Base-by-base conservation (phyloP, 1,140 invertebrate genomes). In the Sarcophaga bullata region DNA sequence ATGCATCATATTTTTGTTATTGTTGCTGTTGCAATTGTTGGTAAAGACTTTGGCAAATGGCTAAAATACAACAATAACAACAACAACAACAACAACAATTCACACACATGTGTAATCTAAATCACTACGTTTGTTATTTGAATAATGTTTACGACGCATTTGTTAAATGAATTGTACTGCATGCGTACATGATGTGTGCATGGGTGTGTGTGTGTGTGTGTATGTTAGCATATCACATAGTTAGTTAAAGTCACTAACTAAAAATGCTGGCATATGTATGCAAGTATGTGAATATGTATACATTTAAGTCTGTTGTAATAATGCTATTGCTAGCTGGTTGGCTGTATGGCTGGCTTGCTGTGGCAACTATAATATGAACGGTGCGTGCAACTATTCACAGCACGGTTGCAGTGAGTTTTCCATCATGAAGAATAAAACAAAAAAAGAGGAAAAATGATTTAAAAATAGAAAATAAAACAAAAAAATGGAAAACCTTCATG, bases 21-120 rank as follows among this genome's bases (percentile, higher is more conserved):
- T 78, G 49, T 78, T 19, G 9, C 19, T 25, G 8, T 25, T 68
- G n/a, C 7, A 10, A 9, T 68, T n/a, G n/a, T 6, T 68, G 62
- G 19, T 68, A 68, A 68, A 68, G 62, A 25, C 62, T 68, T 52
- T 78, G 49, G 75, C 75, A 78, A 78, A 78, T 78, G 75, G 48
- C 47, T 47, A 76, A 47, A 76, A 76, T n/a, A 25, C 8, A 73
- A 46, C 37, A 76, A 11, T 48, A 47, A 47, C 0, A 47, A 76
- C 11, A 49, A 76, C 46, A 49, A 75, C 25, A 48, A 49, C 10
- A 8, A 11, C 47, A 78, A 46, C 47, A 76, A 49, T 25, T 49
- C 52, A 52, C 50, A 78, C 75, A 78, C 75, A 78, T 78, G 75
- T 78, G 75, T 78, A 78, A 78, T 78, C 75, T 78, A 78, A 78